Base-by-base conservation (phyloP, 2,113 vertebrate species). In the Sturnus vulgaris region DNA sequence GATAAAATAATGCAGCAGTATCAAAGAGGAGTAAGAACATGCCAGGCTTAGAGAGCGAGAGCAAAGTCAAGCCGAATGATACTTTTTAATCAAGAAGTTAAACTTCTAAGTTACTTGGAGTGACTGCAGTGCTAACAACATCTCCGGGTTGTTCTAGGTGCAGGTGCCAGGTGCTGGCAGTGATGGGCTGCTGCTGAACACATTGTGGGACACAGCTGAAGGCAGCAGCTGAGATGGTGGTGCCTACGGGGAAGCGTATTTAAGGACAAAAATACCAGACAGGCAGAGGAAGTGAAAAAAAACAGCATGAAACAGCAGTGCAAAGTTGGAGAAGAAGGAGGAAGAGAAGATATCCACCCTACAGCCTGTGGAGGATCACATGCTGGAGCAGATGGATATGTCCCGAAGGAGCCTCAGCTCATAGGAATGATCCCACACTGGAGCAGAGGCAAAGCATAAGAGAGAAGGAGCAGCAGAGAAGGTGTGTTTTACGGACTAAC, bases 371-470 rank as follows among this genome's bases (percentile, higher is more conserved):
- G 35, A 80, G 50, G 35, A 50, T 35, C 66, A 40, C 0, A 0
- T 31, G 19, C 22, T 9, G 0, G 28, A 72, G 64, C 49, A 69
- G 24, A 46, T 1, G 12, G 61, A 0, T 37, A 70, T 31, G 60
- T 64, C 56, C 61, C 46, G 46, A 79, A 47, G 28, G 19, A 84
- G 25, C 16, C 50, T 44, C 39, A 76, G 27, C 13, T 47, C 9
- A 7, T 0, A 10, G 11, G 28, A 49, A 1, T 15, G 39, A 63
- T 15, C 10, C 44, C 47, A 57, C 2, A 2, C 17, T n/a, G 15
- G 9, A 70, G 19, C 6, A 66, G 24, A 3, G 5, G 16, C 19
- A 79, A 46, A 70, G 22, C 11, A 10, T 2, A 9, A 35, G 31
- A 16, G 31, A 7, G 31, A 55, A 35, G 25, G 2, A 70, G 11